phyloP scores from a whole-genome alignment of 2,113 vertebrate species.

The Cranoglanis bouderius region DNA sequence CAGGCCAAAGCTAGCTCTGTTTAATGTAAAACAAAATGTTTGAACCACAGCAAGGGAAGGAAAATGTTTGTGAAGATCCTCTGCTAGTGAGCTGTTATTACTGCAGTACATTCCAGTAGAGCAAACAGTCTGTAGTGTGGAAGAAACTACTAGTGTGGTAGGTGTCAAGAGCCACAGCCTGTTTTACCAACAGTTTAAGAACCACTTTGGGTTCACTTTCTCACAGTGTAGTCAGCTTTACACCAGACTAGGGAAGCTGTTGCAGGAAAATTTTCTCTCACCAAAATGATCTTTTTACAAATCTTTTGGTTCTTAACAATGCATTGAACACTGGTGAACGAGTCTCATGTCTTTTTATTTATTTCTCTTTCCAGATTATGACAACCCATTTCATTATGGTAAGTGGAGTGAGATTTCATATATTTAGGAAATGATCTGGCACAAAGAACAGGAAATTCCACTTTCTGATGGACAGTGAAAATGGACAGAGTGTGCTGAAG shows the following conservation, averaged over 20 bases:
- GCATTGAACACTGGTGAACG: not conserved
- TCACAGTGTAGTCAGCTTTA: not conserved
- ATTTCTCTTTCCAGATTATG: conserved; percentile 65
- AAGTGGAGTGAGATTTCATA: conserved; percentile 57
- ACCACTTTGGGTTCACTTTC: not conserved
- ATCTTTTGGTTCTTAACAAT: not conserved
- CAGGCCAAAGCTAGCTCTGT: not conserved
- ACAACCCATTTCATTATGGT: conserved; percentile 77
- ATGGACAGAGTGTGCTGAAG: not conserved
- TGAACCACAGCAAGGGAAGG: conserved; percentile 12
- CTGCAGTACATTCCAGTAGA: conserved; percentile 11
- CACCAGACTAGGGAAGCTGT: not conserved
- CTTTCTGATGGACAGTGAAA: not conserved
- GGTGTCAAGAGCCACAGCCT: not conserved
- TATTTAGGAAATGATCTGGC: conserved; percentile 8
- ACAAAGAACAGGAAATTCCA: conserved; percentile 8
- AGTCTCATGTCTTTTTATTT: conserved; percentile 46
- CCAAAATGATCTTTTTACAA: not conserved
- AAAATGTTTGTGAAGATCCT: conserved; percentile 37
- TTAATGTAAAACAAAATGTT: conserved; percentile 2
- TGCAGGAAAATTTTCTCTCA: not conserved
- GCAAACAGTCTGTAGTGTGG: not conserved
- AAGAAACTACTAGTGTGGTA: not conserved
- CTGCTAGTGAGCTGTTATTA: conserved; percentile 19
- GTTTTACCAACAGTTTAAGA: not conserved